Evolutionary conservation across 1,140 invertebrate species (phyloP).

Genomic region (Asobara japonica): DNA sequence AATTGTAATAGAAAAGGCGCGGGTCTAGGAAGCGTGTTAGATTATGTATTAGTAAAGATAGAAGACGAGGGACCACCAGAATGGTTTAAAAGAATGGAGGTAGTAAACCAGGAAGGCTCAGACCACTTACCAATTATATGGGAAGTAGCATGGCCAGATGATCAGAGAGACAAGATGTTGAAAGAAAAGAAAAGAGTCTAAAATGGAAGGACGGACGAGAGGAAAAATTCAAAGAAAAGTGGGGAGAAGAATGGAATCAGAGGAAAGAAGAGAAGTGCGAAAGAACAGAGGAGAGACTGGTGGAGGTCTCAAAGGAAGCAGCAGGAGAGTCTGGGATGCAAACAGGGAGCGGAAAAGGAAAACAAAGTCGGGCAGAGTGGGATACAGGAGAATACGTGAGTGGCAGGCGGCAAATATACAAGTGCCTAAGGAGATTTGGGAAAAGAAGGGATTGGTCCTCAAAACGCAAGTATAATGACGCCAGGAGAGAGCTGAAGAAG

Average conservation of each 20-base stretch:
- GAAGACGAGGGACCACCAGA: not conserved
- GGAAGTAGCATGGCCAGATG: not conserved
- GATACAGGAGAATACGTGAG: not conserved
- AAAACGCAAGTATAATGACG: not conserved
- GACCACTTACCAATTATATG: constrained; percentile 32
- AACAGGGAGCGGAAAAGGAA: not conserved
- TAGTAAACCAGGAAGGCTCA: constrained; percentile 13
- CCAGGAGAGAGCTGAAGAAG: not conserved
- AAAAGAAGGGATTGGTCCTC: not conserved
- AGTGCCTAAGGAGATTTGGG: not conserved
- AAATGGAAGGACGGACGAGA: constrained; percentile 2
- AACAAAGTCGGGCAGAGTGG: not conserved
- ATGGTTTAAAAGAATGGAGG: not conserved
- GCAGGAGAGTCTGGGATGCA: not conserved
- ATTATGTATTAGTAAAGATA: constrained; percentile 8
- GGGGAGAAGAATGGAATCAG: not conserved
- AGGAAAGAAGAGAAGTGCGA: not conserved
- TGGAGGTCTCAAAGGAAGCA: not conserved
- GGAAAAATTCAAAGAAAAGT: not conserved
- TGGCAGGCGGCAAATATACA: not conserved
- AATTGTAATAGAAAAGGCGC: no score
- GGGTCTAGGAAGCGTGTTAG: constrained; percentile 22
- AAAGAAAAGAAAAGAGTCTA: not conserved
- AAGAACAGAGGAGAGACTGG: not conserved
- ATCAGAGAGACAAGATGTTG: not conserved